phyloP scores from a whole-genome alignment of 2,797 vertebrate species.

The Acipenser ruthenus region DNA sequence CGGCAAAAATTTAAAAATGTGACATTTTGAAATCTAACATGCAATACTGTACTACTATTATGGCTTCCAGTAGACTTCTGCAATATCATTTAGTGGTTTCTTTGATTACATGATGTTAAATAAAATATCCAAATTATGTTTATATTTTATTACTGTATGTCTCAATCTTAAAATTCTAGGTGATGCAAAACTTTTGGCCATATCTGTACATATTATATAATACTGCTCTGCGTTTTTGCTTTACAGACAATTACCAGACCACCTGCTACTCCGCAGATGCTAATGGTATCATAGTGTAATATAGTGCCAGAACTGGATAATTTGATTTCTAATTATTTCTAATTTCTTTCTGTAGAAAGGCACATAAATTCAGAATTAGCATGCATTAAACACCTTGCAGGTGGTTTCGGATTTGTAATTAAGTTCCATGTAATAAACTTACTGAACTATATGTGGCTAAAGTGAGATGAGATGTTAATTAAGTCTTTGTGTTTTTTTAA shows the following conservation, averaged over 20 bases:
- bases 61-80: too few relatives aligned
- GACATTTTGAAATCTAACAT: too few relatives aligned
- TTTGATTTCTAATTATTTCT: conserved; percentile 5
- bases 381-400: background rate
- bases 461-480: background rate
- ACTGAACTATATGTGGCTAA: background rate
- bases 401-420: background rate
- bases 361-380: background rate
- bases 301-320: conserved; percentile 12
- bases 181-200: too few relatives aligned
- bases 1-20: too few relatives aligned
- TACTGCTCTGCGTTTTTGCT: background rate
- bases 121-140: too few relatives aligned
- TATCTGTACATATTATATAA: too few relatives aligned
- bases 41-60: too few relatives aligned
- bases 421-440: background rate
- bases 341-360: conserved; percentile 7
- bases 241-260: conserved; percentile 13
- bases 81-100: too few relatives aligned
- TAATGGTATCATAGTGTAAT: conserved; percentile 8
- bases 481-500: background rate
- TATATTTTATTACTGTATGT: too few relatives aligned
- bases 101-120: too few relatives aligned
- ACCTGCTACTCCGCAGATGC: conserved; percentile 15
- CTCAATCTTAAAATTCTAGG: too few relatives aligned